Evolutionary conservation across 2,888 invertebrate species (phyloP), one percentile per base, ranked within the genome.

Genomic region (Pyrgus malvae): DNA sequence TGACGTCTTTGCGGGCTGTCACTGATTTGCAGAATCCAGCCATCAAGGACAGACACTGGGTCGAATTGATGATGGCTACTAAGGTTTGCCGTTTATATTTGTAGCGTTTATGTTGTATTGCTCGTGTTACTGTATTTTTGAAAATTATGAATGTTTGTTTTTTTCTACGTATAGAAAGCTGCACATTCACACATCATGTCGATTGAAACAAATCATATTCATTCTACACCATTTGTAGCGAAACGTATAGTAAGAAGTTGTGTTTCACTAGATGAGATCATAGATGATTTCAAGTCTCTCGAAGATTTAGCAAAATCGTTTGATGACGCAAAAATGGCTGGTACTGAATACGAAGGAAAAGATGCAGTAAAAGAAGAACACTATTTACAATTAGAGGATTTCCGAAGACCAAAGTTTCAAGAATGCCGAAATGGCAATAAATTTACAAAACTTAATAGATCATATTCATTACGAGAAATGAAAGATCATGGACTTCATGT

Each of bases 1-100:
- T 98, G 91, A 97, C 98, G 0, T 98, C 98, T 0, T 82, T 98
- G 61, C 91, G 97, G 76, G 98, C 98, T 0, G 96, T 99, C 1
- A 96, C 97, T 2, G 98, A 98, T 74, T 88, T 98, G 6, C 98
- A 98, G 81, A 98, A 98, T 84, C 97, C 98, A 0, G 96, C 98
- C 0, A 98, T 99, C 64, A 93, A 96, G 60, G 97, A 97, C 58
- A 92, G 98, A 41, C 98, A 99, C 85, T 99, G 98, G 98, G 91
- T 94, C 50, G 97, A 98, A 76, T 89, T 99, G 14, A 98, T 98
- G 97, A 93, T 94, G 76, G 96, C 97, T 7, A 98, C 98, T 0
- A 95, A 97, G 91, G 96, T 96, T 17, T 9, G 33, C 11, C 12
- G 0, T 37, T 27, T 12, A 3, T 27, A 9, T 27, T 5, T 23